Evolutionary conservation across 2,797 vertebrate species (phyloP), one percentile per base, ranked within the genome.

Genomic region (Notolepis coatsorum): DNA sequence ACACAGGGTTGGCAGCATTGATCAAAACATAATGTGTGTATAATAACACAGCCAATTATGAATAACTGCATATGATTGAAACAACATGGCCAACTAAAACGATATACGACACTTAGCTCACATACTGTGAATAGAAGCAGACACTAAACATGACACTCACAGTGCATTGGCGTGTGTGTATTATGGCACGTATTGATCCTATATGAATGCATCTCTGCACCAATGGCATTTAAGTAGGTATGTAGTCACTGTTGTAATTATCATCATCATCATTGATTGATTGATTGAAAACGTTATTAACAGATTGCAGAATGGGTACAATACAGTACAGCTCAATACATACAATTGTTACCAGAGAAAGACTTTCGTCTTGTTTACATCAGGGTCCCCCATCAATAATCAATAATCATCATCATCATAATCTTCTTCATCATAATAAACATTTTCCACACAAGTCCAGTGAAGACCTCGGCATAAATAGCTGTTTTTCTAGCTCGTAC

Each of bases 141-240:
- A 53, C 0, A 24, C 30, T 27, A 24, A n/a, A 58, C 10, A 46
- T 31, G 65, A 59, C 68, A 57, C 54, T 85, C 80, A 84, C 79
- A 84, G 81, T 82, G 82, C 24, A 9, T 50, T 80, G 70, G 71
- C 42, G 15, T 13, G 12, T 72, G 77, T 73, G 59, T 49, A 51
- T 58, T 73, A 79, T 88, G 84, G 84, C 79, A 84, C 75, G 18
- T 64, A 4, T 53, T 15, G 0, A 56, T 68, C 38, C 42, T 35
- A 28, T 24, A 43, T 21, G 27, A n/a, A n/a, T n/a, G n/a, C n/a
- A n/a, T 27, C n/a, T 30, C 27, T 15, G n/a, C 57, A 13, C 46
- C 18, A 8, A 39, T n/a, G 25, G n/a, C 57, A 27, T 47, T 30
- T 12, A 37, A 21, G 31, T 9, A 47, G 20, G 15, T 8, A n/a